Evolutionary conservation across 1,140 invertebrate species (phyloP).

Genomic region (Drosophila repleta): DNA sequence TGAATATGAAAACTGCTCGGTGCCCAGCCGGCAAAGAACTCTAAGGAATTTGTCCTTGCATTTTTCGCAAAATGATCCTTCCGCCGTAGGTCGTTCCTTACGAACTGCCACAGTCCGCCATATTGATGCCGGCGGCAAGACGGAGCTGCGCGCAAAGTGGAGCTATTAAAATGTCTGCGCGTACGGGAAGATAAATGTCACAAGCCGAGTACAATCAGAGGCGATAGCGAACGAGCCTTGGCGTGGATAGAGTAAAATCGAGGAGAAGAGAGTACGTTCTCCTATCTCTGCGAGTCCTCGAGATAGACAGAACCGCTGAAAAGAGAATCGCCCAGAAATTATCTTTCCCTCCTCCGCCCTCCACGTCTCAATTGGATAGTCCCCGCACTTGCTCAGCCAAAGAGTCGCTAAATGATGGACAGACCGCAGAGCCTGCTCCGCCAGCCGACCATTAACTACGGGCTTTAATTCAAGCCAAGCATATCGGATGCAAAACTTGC

Average conservation of each 20-base stretch:
- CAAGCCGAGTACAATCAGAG: neutral
- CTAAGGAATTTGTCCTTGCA: slow-evolving; percentile 36
- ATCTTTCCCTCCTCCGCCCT: too few relatives aligned
- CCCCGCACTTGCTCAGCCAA: neutral
- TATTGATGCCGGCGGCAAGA: neutral
- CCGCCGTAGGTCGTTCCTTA: neutral
- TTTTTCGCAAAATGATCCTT: slow-evolving; percentile 19
- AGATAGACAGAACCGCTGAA: too few relatives aligned
- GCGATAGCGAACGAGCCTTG: neutral
- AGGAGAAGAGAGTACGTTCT: neutral
- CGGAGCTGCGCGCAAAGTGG: neutral
- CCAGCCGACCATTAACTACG: slow-evolving; percentile 19
- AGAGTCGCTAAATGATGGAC: neutral
- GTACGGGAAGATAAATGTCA: neutral
- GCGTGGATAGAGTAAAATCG: neutral
- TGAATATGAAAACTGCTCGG: slow-evolving; percentile 50
- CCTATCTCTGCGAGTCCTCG: neutral
- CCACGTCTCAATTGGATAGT: neutral
- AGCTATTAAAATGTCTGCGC: neutral
- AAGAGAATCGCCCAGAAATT: too few relatives aligned
- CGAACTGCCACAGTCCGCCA: neutral
- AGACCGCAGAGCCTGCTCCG: neutral
- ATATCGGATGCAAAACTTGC: slow-evolving; percentile 76
- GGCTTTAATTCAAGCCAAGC: slow-evolving; percentile 57
- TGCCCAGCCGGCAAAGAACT: neutral